Base-by-base conservation (phyloP, 2,888 invertebrate genomes). In the Nemotelus nigrinus region DNA sequence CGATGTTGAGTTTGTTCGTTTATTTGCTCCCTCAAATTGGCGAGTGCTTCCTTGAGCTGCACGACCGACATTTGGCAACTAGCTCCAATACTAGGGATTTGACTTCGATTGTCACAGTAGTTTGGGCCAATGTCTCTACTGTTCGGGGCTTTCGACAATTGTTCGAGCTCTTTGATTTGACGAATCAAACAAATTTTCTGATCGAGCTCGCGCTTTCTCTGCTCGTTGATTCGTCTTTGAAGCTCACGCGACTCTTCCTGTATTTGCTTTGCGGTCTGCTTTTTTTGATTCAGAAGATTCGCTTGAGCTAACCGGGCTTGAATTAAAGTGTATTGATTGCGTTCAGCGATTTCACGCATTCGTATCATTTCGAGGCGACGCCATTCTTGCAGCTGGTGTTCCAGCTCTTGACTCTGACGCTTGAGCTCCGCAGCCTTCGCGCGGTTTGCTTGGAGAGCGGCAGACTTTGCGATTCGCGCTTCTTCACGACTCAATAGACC, bases 401-500 rank as follows among this genome's bases (percentile, higher is more conserved):
- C 84, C 85, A 91, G 87, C 48, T 83, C 78, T 67, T 87, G 84
- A 82, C 88, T 88, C 83, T 90, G 89, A 83, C 88, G 87, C 78
- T 89, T 82, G 81, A 89, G 89, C 10, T 88, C 84, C 81, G 53
- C 7, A 8, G 76, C 78, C 25, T 57, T 79, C 43, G 39, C n/a
- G 55, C 76, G 60, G 63, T 80, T 88, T 86, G 81, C 89, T 88
- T 83, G 88, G 89, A 80, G 87, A 86, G 85, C 88, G 89, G 81
- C 90, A 90, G 10, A 87, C 83, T 89, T 91, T 0, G 91, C 89
- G 68, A 91, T 82, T 43, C 89, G 84, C 5, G 91, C 90, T 84
- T 91, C 90, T 85, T 91, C 91, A 71, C 89, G 86, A 7, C 90
- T 89, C 77, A 91, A 86, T 81, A 89, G 87, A 1, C 90, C 91